Evolutionary conservation across 1,140 invertebrate genomes (phyloP).

Genomic region (Plodia interpunctella): DNA sequence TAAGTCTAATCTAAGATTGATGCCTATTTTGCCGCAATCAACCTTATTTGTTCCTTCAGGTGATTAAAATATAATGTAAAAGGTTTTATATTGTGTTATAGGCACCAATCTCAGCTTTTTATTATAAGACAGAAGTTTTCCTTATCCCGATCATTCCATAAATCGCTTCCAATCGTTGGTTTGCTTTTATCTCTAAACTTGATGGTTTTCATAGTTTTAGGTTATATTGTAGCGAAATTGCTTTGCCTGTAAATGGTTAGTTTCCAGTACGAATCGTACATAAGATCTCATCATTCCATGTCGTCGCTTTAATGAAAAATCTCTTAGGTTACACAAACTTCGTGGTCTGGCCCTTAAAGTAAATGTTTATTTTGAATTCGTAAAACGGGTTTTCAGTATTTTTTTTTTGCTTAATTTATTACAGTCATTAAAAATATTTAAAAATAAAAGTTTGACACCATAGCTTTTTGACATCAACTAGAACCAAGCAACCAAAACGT

Average conservation of each 20-base stretch:
- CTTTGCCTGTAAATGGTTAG: neutral
- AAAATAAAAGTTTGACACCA: too few relatives aligned
- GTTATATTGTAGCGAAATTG: neutral
- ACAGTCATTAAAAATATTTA: too few relatives aligned
- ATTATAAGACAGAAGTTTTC: constrained; percentile 26
- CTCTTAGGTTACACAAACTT: constrained; percentile 9
- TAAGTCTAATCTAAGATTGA: constrained; percentile 36
- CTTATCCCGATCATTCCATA: constrained; percentile 49
- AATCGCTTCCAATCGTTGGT: constrained; percentile 34
- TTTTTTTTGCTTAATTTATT: too few relatives aligned
- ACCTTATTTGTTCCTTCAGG: constrained; percentile 10
- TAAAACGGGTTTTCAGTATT: too few relatives aligned
- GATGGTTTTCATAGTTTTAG: neutral
- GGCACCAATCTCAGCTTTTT: constrained; percentile 29
- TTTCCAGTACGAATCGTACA: constrained; percentile 16
- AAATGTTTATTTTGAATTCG: too few relatives aligned
- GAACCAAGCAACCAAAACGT: too few relatives aligned
- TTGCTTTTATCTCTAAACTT: neutral
- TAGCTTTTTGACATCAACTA: too few relatives aligned
- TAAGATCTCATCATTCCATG: constrained; percentile 71
- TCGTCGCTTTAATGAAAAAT: constrained; percentile 45
- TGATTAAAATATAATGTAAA: constrained; percentile 19
- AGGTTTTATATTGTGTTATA: constrained; percentile 21
- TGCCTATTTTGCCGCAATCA: constrained; percentile 20
- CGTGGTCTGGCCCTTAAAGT: neutral